These are phyloP conservation scores for Anorthoa munda DNA, from an alignment of 2,888 invertebrate genomes.

Conservation along the genomic window DNA sequence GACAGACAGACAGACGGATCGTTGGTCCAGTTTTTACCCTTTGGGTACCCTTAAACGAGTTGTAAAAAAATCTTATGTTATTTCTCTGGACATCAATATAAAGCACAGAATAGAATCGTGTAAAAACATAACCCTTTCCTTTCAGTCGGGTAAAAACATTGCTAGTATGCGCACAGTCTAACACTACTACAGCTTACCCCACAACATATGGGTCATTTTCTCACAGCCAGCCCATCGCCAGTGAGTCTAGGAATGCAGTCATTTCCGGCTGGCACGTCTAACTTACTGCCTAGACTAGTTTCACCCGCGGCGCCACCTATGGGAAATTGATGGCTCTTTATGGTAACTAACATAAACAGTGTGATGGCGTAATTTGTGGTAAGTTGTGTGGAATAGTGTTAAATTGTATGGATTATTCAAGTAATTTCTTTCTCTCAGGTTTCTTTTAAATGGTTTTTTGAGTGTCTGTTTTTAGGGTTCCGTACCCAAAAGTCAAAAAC, in stretches of 20 bases:
- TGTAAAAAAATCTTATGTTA: no score
- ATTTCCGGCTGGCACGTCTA: slow-evolving; percentile 58
- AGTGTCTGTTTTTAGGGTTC: no score
- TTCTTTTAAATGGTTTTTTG: no score
- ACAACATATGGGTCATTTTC: slow-evolving; percentile 55
- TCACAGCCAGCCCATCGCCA: slow-evolving; percentile 40
- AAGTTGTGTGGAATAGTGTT: background rate
- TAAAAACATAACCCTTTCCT: no score
- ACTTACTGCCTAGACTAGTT: slow-evolving; percentile 59
- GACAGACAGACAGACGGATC: no score
- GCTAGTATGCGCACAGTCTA: background rate
- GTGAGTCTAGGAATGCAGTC: slow-evolving; percentile 58
- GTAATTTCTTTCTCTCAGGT: no score
- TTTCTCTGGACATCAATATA: no score
- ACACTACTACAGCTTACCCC: background rate
- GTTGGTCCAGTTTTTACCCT: no score
- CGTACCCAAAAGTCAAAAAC: no score
- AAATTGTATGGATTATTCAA: background rate
- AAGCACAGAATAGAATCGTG: background rate
- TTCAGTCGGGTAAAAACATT: no score
- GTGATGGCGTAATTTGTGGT: slow-evolving; percentile 24
- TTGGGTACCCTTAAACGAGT: no score
- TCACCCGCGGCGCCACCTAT: slow-evolving; percentile 67
- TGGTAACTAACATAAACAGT: slow-evolving; percentile 31
- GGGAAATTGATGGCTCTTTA: slow-evolving; percentile 64